These are phyloP conservation scores for Zygogramma bicolorata DNA, from an alignment of 2,888 invertebrate species.

Conservation along the genomic window DNA sequence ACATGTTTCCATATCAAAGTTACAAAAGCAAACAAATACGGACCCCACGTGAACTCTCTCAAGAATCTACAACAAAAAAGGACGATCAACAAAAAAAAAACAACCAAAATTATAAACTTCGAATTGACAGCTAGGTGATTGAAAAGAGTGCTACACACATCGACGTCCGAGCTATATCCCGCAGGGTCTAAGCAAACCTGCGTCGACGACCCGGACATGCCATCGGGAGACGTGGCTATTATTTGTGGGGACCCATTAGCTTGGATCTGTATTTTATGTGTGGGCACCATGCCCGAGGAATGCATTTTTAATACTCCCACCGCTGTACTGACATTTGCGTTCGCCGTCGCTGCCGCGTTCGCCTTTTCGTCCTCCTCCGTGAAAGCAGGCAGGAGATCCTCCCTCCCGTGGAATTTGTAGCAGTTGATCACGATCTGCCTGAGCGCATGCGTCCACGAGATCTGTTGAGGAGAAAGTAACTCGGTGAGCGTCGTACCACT, in stretches of 20 bases:
- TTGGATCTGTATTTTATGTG: conserved; percentile 69
- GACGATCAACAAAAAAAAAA: conserved; percentile 50
- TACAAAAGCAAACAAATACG: neutral
- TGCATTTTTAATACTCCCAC: conserved; percentile 70
- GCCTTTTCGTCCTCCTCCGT: conserved; percentile 90
- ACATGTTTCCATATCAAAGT: conserved; percentile 19
- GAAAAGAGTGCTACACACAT: conserved; percentile 70
- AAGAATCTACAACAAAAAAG: conserved; percentile 31
- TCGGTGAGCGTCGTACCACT: no score
- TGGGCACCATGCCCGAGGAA: conserved; percentile 65
- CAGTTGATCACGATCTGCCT: conserved; percentile 97
- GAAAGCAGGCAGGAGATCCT: conserved; percentile 94
- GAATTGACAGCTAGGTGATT: conserved; percentile 35
- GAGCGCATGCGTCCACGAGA: conserved; percentile 97
- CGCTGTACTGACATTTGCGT: conserved; percentile 66
- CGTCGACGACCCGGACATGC: conserved; percentile 68
- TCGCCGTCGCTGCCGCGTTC: conserved; percentile 71
- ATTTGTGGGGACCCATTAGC: conserved; percentile 69
- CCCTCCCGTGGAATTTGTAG: conserved; percentile 97
- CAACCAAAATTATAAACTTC: conserved; percentile 24
- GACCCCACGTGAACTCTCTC: conserved; percentile 1
- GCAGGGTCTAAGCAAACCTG: conserved; percentile 84
- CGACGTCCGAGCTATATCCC: conserved; percentile 79
- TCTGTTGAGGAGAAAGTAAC: conserved; percentile 70
- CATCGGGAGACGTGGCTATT: conserved; percentile 69